phyloP scores from a whole-genome alignment of 2,888 invertebrate species.

The Caradrina clavipalpis region DNA sequence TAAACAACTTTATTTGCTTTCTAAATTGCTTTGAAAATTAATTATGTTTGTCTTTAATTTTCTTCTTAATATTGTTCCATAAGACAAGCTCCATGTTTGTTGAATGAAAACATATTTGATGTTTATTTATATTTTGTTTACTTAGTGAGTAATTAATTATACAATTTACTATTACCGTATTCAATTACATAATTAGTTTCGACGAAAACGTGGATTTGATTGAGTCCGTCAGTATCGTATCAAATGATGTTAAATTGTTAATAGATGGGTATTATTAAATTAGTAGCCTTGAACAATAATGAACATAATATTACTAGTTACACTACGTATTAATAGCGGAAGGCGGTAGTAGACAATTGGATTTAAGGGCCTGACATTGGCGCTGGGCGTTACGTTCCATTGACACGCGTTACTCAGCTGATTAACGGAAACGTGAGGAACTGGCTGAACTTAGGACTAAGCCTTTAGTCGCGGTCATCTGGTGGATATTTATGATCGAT shows the following conservation, averaged over 20 bases:
- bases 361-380: conserved; percentile 62
- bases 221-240: conserved; percentile 6
- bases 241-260: not conserved
- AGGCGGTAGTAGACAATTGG: conserved; percentile 62
- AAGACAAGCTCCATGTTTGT: conserved; percentile 15
- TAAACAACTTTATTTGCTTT: conserved; percentile 8
- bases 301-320: conserved; percentile 26
- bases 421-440: conserved; percentile 1
- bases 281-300: conserved; percentile 43
- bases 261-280: conserved; percentile 9
- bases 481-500: not conserved
- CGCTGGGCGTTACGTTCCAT: conserved; percentile 32
- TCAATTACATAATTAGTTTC: not conserved
- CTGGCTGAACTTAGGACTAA: not conserved
- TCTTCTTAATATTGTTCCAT: not conserved
- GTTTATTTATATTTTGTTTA: conserved; percentile 8
- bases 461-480: not conserved
- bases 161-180: not conserved
- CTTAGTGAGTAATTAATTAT: not conserved
- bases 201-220: conserved; percentile 23
- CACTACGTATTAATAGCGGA: conserved; percentile 26
- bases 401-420: conserved; percentile 30
- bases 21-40: conserved; percentile 11
- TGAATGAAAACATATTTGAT: conserved; percentile 5
- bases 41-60: not conserved